A percentile compares a stretch with the other conserved stretches of the same genome.
These are phyloP conservation scores for Galerucella pusilla DNA, from an alignment of 2,888 invertebrate species.

Conservation along the genomic window DNA sequence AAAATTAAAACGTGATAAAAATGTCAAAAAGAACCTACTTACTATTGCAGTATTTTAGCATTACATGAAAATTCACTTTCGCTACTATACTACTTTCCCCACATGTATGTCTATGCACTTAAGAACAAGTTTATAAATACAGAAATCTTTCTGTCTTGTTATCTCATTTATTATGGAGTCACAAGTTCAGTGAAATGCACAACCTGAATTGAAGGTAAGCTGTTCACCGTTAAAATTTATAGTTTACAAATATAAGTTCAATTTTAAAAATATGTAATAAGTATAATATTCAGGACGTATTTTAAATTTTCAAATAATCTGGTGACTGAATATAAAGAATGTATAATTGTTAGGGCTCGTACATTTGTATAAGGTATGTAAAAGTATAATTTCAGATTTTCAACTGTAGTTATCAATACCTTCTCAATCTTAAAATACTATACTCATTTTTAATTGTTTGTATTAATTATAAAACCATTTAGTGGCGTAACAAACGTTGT, in stretches of 20 bases:
- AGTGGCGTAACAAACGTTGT: no score
- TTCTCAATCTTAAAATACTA: no score
- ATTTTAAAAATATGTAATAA: not conserved
- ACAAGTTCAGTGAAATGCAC: constrained; percentile 24
- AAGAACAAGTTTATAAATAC: constrained; percentile 36
- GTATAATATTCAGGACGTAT: no score
- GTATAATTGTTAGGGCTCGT: no score
- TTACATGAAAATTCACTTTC: constrained; percentile 38
- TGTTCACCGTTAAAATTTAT: not conserved
- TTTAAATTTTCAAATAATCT: not conserved
- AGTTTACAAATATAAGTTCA: not conserved
- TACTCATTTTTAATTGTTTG: no score
- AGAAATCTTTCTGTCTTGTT: constrained; percentile 23
- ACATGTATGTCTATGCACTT: constrained; percentile 10
- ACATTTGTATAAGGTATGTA: no score
- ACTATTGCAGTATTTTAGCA: constrained; percentile 1
- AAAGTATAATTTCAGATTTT: no score
- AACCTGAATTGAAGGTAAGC: constrained; percentile 23
- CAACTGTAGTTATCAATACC: no score
- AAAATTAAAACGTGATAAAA: not conserved
- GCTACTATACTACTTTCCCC: constrained; percentile 30
- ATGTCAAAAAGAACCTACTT: constrained; percentile 1
- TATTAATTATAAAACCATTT: no score
- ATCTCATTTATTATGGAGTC: constrained; percentile 26
- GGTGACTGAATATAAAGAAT: not conserved